Evolutionary conservation across 2,888 invertebrate genomes (phyloP).

Genomic region (Koerneria pararmatus): DNA sequence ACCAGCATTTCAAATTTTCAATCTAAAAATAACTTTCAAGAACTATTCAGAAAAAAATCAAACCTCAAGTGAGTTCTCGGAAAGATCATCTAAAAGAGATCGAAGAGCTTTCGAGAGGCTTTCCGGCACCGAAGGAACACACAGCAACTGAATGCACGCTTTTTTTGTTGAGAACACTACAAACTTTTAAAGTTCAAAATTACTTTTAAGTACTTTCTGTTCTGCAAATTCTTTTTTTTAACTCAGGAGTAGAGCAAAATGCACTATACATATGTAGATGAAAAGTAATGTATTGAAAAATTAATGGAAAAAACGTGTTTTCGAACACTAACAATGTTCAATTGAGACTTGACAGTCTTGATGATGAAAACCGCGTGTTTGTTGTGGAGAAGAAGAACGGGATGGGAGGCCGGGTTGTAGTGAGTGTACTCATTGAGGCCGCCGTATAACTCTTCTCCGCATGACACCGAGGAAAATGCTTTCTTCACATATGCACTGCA

Average conservation of each 20-base stretch:
- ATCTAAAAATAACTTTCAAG: not conserved
- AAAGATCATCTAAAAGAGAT: too few species aligned
- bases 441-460: conserved; percentile 15
- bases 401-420: conserved; percentile 20
- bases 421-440: conserved; percentile 23
- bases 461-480: conserved; percentile 8
- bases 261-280: too few species aligned
- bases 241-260: too few species aligned
- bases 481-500: conserved; percentile 12
- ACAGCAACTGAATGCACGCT: too few species aligned
- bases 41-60: too few species aligned
- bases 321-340: not conserved
- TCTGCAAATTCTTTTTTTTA: too few species aligned
- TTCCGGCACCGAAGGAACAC: too few species aligned
- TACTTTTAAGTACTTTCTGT: too few species aligned
- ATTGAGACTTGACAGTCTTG: conserved; percentile 4
- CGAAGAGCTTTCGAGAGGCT: too few species aligned
- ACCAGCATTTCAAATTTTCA: not conserved
- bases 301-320: not conserved
- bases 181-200: too few species aligned
- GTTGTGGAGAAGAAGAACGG: conserved; percentile 20
- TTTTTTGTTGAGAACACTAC: too few species aligned
- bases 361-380: conserved; percentile 7
- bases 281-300: not conserved
- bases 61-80: too few species aligned